Evolutionary conservation across 2,888 invertebrate species (phyloP), one percentile per base, ranked within the genome.

Genomic region (Plebejus argus): DNA sequence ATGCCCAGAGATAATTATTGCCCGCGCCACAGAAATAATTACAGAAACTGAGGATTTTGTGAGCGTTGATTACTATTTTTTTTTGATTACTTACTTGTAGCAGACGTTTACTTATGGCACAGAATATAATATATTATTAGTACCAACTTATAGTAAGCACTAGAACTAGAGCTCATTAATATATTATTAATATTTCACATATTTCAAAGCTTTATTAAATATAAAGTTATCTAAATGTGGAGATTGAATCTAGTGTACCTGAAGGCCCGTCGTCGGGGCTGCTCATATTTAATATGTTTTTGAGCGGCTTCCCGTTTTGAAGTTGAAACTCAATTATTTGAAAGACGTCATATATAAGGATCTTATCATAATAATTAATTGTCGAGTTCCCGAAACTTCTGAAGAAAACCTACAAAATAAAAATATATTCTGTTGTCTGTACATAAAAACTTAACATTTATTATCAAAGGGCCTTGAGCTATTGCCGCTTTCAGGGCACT

Each of bases 1-100:
- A 81, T 76, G 77, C 76, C 66, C 74, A 15, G 28, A 53, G 53
- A 74, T 74, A 77, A 79, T 78, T 74, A 74, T 74, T 74, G 28
- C 18, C 33, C 74, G 49, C 74, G 28, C 39, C 18, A 1, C 20
- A 4, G 15, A 66, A 66, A 71, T 71, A 20, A 71, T 71, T 49
- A 74, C 49, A 53, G 72, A 53, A 53, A 53, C 3, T 7, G 23
- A n/a, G 23, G 12, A 72, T 66, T 66, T 33, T 18, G 28, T 66
- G 66, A 0, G 15, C 28, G 66, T 66, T 4, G 28, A 66, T 66
- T 61, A 58, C 28, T 28, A 18, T 56, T 58, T 58, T 6, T 33
- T 66, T 18, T 6, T 15, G 1, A n/a, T n/a, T n/a, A n/a, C n/a
- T 66, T 66, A 18, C 45, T 23, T 28, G 61, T 45, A 45, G 10